phyloP scores from a whole-genome alignment of 2,113 vertebrate species.

The Urocynchramus pylzowi region DNA sequence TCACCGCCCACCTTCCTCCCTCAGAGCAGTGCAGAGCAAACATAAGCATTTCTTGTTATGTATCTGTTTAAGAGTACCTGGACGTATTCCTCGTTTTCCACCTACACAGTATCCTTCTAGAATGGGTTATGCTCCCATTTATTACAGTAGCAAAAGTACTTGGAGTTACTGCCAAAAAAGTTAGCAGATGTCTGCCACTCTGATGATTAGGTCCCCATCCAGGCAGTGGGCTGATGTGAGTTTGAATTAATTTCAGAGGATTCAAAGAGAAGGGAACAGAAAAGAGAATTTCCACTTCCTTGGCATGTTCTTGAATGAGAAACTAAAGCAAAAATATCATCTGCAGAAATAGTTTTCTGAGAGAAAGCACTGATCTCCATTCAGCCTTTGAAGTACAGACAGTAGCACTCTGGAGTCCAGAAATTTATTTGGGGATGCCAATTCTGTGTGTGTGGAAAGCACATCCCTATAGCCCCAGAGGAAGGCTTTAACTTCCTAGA shows the following conservation, averaged over 20 bases:
- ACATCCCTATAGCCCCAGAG: not conserved
- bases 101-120: not conserved
- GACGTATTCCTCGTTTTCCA: not conserved
- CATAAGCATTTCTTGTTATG: not conserved
- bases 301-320: not conserved
- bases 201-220: not conserved
- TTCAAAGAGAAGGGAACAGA: not conserved
- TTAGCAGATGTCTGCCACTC: not conserved
- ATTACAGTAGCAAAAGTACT: not conserved
- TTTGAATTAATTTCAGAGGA: not conserved
- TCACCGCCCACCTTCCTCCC: conserved; percentile 31
- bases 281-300: not conserved
- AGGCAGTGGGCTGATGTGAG: not conserved
- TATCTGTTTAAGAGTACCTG: conserved; percentile 3
- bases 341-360: not conserved
- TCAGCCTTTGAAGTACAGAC: not conserved
- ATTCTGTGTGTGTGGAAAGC: not conserved
- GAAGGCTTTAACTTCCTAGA: not conserved
- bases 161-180: not conserved
- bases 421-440: not conserved
- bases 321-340: not conserved
- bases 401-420: not conserved
- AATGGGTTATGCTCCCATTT: not conserved
- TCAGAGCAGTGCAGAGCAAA: not conserved
- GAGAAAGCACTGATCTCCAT: not conserved